Evolutionary conservation across 2,888 invertebrate species (phyloP), one percentile per base, ranked within the genome.

Genomic region (Abscondita cerata): DNA sequence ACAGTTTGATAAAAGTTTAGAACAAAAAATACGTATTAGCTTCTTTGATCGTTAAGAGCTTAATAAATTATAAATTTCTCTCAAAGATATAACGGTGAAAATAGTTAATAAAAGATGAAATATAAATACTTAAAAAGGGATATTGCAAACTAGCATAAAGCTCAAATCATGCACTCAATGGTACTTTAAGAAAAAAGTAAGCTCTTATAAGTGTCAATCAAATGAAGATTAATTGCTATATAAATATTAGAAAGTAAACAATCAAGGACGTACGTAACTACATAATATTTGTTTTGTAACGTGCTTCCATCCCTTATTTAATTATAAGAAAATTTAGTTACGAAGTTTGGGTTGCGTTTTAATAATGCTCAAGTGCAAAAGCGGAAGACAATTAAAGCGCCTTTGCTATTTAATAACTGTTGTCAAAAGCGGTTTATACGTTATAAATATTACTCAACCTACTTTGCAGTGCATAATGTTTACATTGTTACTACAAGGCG

Each of bases 201-300:
- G 44, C 19, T 18, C 44, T 44, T 19, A 5, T 11, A 44, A 16
- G 44, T 18, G 44, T 44, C 44, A 44, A 44, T 44, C 44, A 44
- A 44, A n/a, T 44, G 44, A 44, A 44, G 44, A 44, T 44, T 44
- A 44, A 44, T 44, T 44, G 44, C 44, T 44, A 44, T 18, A 44
- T 44, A 44, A 44, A 44, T 44, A 44, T 44, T 44, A 44, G 44
- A 44, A 44, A 44, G 44, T 44, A 44, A 44, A 44, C 19, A 44
- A 1, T n/a, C 9, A 41, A 44, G 44, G 18, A 44, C 18, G 18
- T 44, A 44, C n/a, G 18, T 44, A 44, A 44, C 18, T 19, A 44
- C n/a, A 18, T 44, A 18, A 44, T 44, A 44, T 44, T 44, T 44
- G 18, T 3, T 36, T 36, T 36, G 12, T 36, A 36, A 36, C 12